Base-by-base conservation (phyloP, 2,113 vertebrate genomes). In the Gobiocypris rarus region DNA sequence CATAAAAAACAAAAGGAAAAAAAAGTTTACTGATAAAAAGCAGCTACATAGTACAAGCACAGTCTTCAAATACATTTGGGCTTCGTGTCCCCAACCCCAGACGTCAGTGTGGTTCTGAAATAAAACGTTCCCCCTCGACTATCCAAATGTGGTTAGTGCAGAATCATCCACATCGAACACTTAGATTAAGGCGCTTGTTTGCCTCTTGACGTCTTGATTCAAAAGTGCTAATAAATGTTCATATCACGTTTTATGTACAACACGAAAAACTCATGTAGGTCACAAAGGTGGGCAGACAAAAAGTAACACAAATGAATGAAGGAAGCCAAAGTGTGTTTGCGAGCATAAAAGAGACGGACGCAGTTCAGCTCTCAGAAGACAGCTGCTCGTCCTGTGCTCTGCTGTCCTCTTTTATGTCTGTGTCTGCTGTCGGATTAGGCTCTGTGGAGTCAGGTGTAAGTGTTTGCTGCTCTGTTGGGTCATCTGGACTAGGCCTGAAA, bases 371-470 rank as follows among this genome's bases (percentile, higher is more conserved):
- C 61, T 75, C 81, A 82, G 82, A 85, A 67, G 71, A 82, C 56
- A 82, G 74, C 80, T 65, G 86, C 54, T 54, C 77, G 56, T 81
- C 76, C 75, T 80, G 85, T 81, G 87, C 91, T 95, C 91, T 94
- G 92, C 93, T 95, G 82, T 93, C 90, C 26, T 90, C 67, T 43
- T 88, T 86, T 3, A 90, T 75, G 1, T 94, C 91, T 43, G 52
- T 89, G 69, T 92, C 93, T 86, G 87, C 88, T 9, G 90, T 77
- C 52, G 91, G 84, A 56, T 88, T 74, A 77, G 89, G 84, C 78
- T 91, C 90, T n/a, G 85, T 86, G 24, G 90, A 90, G 15, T 94
- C 93, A 11, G 88, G 79, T 0, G 54, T 80, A 84, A 89, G 87
- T 10, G 90, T 90, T 71, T 85, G 87, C 41, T 85, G 81, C 24